Percentiles rank a stretch among this genome's conserved stretches.
Evolutionary conservation across 2,113 vertebrate species (phyloP).

Genomic region (Amblyornis subalaris): DNA sequence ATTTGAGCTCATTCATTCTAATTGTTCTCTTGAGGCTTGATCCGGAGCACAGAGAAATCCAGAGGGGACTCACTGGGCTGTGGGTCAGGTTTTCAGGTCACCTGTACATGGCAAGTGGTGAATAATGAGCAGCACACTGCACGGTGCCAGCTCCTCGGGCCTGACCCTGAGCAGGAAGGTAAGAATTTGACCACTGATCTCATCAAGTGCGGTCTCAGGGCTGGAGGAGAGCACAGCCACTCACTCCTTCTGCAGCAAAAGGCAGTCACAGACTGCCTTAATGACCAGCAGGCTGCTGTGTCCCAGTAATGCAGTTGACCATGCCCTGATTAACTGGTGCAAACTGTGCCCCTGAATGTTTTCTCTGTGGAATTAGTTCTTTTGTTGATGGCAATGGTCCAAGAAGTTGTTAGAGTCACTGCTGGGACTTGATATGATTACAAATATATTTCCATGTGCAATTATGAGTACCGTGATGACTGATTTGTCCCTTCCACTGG

Average conservation of each 20-base stretch:
- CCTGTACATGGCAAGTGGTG: not conserved
- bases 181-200: not conserved
- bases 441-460: not conserved
- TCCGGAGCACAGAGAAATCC: not conserved
- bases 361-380: not conserved
- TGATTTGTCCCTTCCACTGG: not conserved
- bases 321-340: not conserved
- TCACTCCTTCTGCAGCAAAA: not conserved
- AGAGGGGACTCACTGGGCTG: not conserved
- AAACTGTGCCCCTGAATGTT: not conserved
- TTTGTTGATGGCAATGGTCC: not conserved
- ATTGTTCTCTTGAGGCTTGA: conserved; percentile 7
- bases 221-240: not conserved
- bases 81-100: conserved; percentile 30
- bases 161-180: not conserved
- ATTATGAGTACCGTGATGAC: not conserved
- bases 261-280: not conserved
- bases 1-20: not conserved
- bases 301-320: not conserved
- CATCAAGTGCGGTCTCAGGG: not conserved
- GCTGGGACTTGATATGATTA: not conserved
- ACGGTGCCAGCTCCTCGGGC: not conserved
- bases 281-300: not conserved
- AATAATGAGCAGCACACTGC: not conserved
- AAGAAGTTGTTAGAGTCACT: not conserved